Evolutionary conservation across 2,113 vertebrate species (phyloP), one percentile per base, ranked within the genome.

Genomic region (Microtus pennsylvanicus): DNA sequence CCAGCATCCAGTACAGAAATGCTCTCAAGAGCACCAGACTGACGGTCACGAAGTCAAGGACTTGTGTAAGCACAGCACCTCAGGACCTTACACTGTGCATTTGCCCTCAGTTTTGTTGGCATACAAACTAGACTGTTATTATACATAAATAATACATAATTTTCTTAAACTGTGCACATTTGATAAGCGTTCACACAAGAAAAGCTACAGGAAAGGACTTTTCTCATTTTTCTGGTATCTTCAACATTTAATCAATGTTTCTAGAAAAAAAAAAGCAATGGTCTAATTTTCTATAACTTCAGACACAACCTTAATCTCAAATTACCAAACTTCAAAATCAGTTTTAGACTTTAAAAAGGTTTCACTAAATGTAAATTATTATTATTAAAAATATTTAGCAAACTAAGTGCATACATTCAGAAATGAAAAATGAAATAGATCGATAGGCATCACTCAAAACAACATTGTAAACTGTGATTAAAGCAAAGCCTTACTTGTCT

Each of bases 401-500:
- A 96, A 96, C 94, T 83, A 97, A 97, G 94, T 97, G 95, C 97
- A 98, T 94, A 97, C 95, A 97, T 97, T 98, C 95, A 96, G 96
- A 96, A 98, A 97, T 97, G 98, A 98, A 98, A 97, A 96, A 96
- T 89, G 96, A 97, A 96, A 94, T 61, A 97, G 67, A 96, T 7
- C 92, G 95, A 97, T 88, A 98, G 69, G 95, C 97, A 97, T 19
- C 92, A 97, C 93, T 98, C 97, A 97, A 97, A 96, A 97, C 97
- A 97, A 97, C 97, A 97, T 16, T 96, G 82, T 94, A 97, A 74
- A 97, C 74, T 95, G 88, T 97, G 97, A 97, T 95, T 96, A 96
- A 98, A 98, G 93, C 96, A 97, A 98, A 97, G 95, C 95, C 99
- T 99, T 99, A 99, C 99, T 99, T 99, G 97, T 99, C 99, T 97